Conservation (phyloP, 2,888 invertebrate genomes). For the Aspidiotus rigidus region DNA sequence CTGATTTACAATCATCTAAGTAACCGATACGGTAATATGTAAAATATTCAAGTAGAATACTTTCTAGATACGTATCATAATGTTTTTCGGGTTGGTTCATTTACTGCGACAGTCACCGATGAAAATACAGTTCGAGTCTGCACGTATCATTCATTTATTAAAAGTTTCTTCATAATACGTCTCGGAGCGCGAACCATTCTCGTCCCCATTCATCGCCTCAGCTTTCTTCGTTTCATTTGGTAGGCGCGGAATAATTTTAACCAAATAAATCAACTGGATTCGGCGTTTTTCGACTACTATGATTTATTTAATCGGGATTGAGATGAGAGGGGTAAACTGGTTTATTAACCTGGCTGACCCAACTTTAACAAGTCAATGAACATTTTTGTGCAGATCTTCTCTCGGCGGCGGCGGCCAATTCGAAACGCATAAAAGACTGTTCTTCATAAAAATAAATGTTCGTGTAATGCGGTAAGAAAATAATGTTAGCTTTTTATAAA, state of each 20-base stretch:
- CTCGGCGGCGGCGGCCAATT: no score
- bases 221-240: neutral
- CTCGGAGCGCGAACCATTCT: no score
- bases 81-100: no score
- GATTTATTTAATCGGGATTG: neutral
- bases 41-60: no score
- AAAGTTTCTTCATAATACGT: no score
- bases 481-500: conserved; percentile 8
- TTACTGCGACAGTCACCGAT: no score
- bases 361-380: conserved; percentile 19
- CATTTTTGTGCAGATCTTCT: neutral
- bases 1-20: no score
- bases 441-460: neutral
- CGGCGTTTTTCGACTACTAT: neutral
- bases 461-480: conserved; percentile 10
- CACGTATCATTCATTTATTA: no score
- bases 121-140: no score
- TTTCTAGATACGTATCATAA: no score
- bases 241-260: conserved; percentile 7
- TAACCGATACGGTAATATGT: no score
- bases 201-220: no score
- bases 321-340: conserved; percentile 28
- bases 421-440: neutral
- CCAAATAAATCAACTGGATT: conserved; percentile 6
- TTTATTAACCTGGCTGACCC: conserved; percentile 27